Evolutionary conservation across 2,888 invertebrate genomes (phyloP).

Genomic region (Pharmacophagus antenor): DNA sequence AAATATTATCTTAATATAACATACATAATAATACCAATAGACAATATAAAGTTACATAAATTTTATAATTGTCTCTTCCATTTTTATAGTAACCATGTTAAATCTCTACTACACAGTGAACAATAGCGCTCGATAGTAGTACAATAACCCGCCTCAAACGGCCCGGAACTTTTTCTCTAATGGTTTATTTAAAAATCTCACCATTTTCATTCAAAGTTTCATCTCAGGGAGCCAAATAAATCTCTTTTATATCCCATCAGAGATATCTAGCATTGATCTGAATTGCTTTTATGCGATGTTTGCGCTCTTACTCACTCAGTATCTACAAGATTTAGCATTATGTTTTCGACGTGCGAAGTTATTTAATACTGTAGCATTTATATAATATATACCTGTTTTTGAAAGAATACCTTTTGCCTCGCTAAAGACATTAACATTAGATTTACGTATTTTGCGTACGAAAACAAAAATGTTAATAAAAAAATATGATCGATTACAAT

Average conservation of each 20-base stretch:
- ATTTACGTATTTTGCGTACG: not conserved
- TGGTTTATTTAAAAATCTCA: constrained; percentile 79
- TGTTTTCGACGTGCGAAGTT: constrained; percentile 57
- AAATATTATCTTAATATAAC: too few relatives aligned
- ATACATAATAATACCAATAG: too few relatives aligned
- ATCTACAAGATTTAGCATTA: constrained; percentile 68
- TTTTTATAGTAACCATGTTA: constrained; percentile 9
- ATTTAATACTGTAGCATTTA: constrained; percentile 46
- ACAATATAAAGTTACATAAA: too few relatives aligned
- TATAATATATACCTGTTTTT: constrained; percentile 23
- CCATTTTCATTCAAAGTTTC: constrained; percentile 75
- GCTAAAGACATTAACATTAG: not conserved
- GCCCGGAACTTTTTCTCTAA: constrained; percentile 78
- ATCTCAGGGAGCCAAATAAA: constrained; percentile 65
- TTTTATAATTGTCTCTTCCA: constrained; percentile 13
- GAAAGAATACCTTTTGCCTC: constrained; percentile 7
- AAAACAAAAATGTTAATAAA: not conserved
- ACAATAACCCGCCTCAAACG: constrained; percentile 77
- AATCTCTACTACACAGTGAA: constrained; percentile 60
- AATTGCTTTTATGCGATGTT: constrained; percentile 77
- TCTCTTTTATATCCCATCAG: constrained; percentile 69
- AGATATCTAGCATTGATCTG: constrained; percentile 74
- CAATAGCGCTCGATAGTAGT: constrained; percentile 70
- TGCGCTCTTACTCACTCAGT: constrained; percentile 58
- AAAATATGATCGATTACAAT: not conserved